Evolutionary conservation across 2,888 invertebrate genomes (phyloP), one percentile per base, ranked within the genome.

Genomic region (Melitaea athalia): DNA sequence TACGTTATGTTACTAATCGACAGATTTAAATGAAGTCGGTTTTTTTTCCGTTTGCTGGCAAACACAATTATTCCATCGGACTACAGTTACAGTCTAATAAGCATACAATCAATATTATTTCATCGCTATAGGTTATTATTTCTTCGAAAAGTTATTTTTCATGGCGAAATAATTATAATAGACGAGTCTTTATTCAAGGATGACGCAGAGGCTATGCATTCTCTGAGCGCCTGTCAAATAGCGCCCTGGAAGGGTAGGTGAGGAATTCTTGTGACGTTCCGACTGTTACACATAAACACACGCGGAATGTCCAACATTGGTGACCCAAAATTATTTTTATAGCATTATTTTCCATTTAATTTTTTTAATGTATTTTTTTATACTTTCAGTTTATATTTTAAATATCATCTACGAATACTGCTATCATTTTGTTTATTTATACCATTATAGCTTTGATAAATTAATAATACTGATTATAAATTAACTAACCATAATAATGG

Each of bases 211-310:
- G 17, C 53, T 24, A 77, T 69, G 73, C 78, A 78, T 79, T 81
- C 75, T 76, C 72, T 59, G 72, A 68, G 74, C 74, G 76, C 78
- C 76, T 73, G 63, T 79, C 74, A 76, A 73, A 76, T 74, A 74
- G 74, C 60, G 68, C 65, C 67, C 64, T 49, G 65, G 57, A 74
- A 74, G 74, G 74, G 73, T 69, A 73, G 72, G 64, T 68, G 74
- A 75, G 74, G 78, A 79, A 83, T 82, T 79, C 76, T 67, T 75
- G 72, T 68, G 78, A 75, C 73, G 76, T 77, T 73, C 70, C 73
- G 70, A 60, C 72, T n/a, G 33, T 12, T 42, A 57, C 8, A 57
- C 57, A 15, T 57, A 42, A 57, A 5, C 15, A 57, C n/a, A 49
- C n/a, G 42, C 38, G 38, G n/a, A 15, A 55, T 33, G 52, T 52